phyloP scores from a whole-genome alignment of 2,113 vertebrate species.

The Bubo scandiacus region DNA sequence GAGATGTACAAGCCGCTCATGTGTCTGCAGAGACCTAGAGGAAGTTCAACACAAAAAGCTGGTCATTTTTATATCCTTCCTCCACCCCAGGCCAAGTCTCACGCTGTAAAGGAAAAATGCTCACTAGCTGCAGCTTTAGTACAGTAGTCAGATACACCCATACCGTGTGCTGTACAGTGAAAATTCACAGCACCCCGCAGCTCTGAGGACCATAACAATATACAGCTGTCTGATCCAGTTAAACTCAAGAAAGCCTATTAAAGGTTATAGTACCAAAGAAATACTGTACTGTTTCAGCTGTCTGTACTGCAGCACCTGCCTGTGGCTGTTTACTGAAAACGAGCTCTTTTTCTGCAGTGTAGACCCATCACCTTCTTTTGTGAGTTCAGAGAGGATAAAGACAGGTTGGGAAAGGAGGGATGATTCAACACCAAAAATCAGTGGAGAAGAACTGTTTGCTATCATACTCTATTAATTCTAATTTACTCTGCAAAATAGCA shows the following conservation, averaged over 20 bases:
- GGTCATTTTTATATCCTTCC: background rate
- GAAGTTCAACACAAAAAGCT: background rate
- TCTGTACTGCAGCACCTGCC: background rate
- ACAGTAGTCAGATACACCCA: background rate
- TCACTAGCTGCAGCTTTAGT: background rate
- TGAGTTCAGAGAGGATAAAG: background rate
- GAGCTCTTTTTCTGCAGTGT: background rate
- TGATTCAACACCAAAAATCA: background rate
- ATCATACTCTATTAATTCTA: background rate
- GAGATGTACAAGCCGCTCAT: conserved; percentile 91
- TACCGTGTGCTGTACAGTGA: no score
- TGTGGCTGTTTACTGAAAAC: background rate
- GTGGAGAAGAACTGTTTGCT: background rate
- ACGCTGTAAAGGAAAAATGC: background rate
- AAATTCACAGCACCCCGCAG: background rate
- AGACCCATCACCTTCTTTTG: background rate
- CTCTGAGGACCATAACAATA: background rate
- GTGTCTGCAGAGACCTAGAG: conserved; percentile 88
- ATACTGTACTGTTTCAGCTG: background rate
- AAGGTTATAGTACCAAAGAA: background rate
- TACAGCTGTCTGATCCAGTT: background rate
- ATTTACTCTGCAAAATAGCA: background rate
- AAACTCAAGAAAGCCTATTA: background rate
- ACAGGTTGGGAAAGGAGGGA: background rate
- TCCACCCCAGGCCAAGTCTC: background rate